Base-by-base conservation (phyloP, 2,888 invertebrate genomes). In the Tetheella fluctuosa region DNA sequence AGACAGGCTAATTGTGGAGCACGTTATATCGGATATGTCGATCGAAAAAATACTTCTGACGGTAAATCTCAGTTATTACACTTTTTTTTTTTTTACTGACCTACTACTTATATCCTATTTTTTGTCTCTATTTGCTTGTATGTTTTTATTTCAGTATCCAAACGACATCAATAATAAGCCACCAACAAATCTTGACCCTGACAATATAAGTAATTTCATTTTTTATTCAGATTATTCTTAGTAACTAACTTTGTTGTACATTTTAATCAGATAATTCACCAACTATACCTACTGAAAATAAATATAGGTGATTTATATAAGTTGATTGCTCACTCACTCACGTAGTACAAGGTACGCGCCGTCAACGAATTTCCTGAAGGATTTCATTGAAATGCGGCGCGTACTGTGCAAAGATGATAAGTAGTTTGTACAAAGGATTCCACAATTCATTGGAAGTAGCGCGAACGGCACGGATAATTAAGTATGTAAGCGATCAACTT, bases 1-100 rank as follows among this genome's bases (percentile, higher is more conserved):
- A n/a, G 73, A 84, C 52, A 77, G 76, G 58, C 75, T 88, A 0
- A 71, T 73, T 1, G 73, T 91, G 15, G 89, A 88, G 55, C 61
- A 82, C 12, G 63, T 88, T 1, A 63, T 73, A 52, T 90, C 91
- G 0, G 73, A 84, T 2, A 62, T 90, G 2, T 12, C 59, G 0
- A 67, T 77, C 10, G 65, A 72, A 5, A 76, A 83, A 12, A 71
- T 86, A 25, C 53, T 88, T 42, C 76, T 90, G 77, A 77, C 67
- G 78, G 91, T 89, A 81, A 73, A n/a, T 39, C n/a, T 65, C 59
- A 55, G 48, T 56, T 20, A 52, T 52, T 6, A 7, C n/a, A n/a
- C n/a, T n/a, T n/a, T 34, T 34, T 12, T 3, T 13, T 15, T 6
- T 15, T 15, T 48, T 17, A 48, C 13, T n/a, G n/a, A 39, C 5